These are phyloP conservation scores for Omphaloscelis lunosa DNA, from an alignment of 2,888 invertebrate species.

Conservation along the genomic window DNA sequence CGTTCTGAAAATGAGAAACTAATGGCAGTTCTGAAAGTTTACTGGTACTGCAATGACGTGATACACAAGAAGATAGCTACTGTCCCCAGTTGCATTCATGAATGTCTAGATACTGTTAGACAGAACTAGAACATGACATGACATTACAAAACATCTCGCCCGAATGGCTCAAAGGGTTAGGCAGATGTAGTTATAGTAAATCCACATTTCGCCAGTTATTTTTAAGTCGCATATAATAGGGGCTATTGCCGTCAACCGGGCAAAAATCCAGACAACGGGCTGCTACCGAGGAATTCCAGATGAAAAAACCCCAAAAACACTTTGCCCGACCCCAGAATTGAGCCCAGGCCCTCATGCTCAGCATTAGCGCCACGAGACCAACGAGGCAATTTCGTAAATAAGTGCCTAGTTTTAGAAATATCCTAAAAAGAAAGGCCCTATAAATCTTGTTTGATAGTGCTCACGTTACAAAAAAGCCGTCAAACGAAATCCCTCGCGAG, in stretches of 20 bases:
- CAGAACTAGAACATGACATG: not conserved
- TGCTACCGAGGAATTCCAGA: not conserved
- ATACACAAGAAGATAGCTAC: not conserved
- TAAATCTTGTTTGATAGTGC: not conserved
- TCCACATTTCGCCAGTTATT: not conserved
- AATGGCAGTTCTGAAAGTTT: conserved; percentile 27
- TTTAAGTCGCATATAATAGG: not conserved
- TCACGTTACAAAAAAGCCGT: not conserved
- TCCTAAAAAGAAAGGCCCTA: not conserved
- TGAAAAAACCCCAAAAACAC: not conserved
- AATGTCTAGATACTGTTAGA: not conserved
- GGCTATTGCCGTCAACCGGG: not conserved
- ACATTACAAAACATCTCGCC: not conserved
- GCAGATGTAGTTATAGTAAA: not conserved
- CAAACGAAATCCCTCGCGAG: not conserved
- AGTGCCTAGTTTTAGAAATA: not conserved
- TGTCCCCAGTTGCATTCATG: not conserved
- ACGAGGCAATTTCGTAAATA: not conserved
- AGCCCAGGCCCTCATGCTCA: not conserved
- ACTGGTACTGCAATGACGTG: not conserved
- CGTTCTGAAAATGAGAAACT: conserved; percentile 38
- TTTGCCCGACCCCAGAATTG: not conserved
- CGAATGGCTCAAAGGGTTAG: not conserved
- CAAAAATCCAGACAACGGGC: not conserved
- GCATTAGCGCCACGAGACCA: not conserved